Evolutionary conservation across 1,140 invertebrate species (phyloP).

Genomic region (Dendroctonus valens): DNA sequence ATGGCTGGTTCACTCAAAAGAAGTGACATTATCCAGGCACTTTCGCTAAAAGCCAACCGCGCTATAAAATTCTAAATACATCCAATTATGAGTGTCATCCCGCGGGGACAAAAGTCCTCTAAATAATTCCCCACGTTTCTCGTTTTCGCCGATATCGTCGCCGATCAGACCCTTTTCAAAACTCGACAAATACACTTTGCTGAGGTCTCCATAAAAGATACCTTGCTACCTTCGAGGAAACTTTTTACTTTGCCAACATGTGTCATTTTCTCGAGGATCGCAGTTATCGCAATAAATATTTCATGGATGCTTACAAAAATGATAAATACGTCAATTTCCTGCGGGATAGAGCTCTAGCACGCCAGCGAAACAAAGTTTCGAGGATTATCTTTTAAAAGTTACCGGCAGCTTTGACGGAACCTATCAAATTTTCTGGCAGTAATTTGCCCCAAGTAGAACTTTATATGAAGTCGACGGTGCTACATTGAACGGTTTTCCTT

Average conservation of each 20-base stretch:
- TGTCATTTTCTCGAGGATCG: conserved; percentile 28
- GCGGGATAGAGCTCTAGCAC: conserved; percentile 3
- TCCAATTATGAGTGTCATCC: too few species aligned
- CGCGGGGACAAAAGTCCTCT: neutral
- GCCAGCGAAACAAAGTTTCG: conserved; percentile 23
- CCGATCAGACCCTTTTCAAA: conserved; percentile 21
- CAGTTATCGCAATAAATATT: conserved; percentile 33
- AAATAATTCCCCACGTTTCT: conserved; percentile 14
- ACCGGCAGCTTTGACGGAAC: conserved; percentile 15
- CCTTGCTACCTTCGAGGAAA: conserved; percentile 12
- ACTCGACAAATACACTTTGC: conserved; percentile 18
- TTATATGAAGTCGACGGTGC: conserved; percentile 11
- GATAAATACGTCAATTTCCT: conserved; percentile 36
- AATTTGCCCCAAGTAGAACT: conserved; percentile 21
- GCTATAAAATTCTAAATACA: too few species aligned
- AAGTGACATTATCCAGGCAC: too few species aligned
- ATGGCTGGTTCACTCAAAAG: too few species aligned
- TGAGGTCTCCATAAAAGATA: conserved; percentile 19
- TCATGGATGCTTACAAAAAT: conserved; percentile 33
- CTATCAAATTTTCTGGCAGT: conserved; percentile 24
- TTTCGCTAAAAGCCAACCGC: too few species aligned
- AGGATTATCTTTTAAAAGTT: conserved; percentile 33
- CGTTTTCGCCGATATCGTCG: neutral
- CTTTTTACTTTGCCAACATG: conserved; percentile 28
- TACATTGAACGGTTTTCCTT: conserved; percentile 7